These are phyloP conservation scores for Siderastrea siderea DNA, from an alignment of 92 coral and sea anemone species.

Conservation along the genomic window DNA sequence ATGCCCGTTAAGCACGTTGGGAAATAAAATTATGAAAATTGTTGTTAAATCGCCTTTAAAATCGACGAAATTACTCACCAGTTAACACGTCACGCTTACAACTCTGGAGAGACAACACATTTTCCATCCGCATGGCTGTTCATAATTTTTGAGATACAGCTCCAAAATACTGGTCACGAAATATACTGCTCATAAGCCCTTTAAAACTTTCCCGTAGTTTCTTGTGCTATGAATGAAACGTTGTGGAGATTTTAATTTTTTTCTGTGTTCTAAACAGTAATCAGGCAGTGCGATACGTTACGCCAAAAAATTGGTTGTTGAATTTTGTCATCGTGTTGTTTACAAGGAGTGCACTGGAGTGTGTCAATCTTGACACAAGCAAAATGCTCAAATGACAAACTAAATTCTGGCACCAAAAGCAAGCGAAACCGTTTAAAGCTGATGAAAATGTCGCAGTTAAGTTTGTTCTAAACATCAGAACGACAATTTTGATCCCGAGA, in stretches of 20 bases:
- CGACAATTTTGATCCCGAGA: too few species aligned
- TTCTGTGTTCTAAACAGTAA: slow-evolving; percentile 22
- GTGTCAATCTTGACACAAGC: slow-evolving; percentile 36
- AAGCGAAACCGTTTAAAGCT: slow-evolving; percentile 3
- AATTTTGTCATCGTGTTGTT: slow-evolving; percentile 16
- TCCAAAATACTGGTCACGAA: slow-evolving; percentile 18
- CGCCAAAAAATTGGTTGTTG: not conserved
- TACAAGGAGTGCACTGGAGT: slow-evolving; percentile 34
- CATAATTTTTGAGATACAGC: slow-evolving; percentile 17
- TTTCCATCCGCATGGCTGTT: slow-evolving; percentile 5
- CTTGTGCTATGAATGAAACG: slow-evolving; percentile 19
- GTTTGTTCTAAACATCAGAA: too few species aligned
- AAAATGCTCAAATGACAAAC: slow-evolving; percentile 52
- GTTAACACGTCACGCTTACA: slow-evolving; percentile 31
- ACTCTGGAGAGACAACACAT: not conserved
- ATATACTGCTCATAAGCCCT: slow-evolving; percentile 49
- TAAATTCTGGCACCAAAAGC: slow-evolving; percentile 44
- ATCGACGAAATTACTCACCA: slow-evolving; percentile 35
- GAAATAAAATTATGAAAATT: slow-evolving; percentile 25
- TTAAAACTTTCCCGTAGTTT: slow-evolving; percentile 30
- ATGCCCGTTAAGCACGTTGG: not conserved
- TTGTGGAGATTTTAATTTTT: slow-evolving; percentile 34
- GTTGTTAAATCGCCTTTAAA: slow-evolving; percentile 12
- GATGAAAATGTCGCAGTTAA: slow-evolving; percentile 29
- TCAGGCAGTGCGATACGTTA: slow-evolving; percentile 12